Evolutionary conservation across 2,797 vertebrate genomes (phyloP), one percentile per base, ranked within the genome.

Genomic region (Cygnus olor): DNA sequence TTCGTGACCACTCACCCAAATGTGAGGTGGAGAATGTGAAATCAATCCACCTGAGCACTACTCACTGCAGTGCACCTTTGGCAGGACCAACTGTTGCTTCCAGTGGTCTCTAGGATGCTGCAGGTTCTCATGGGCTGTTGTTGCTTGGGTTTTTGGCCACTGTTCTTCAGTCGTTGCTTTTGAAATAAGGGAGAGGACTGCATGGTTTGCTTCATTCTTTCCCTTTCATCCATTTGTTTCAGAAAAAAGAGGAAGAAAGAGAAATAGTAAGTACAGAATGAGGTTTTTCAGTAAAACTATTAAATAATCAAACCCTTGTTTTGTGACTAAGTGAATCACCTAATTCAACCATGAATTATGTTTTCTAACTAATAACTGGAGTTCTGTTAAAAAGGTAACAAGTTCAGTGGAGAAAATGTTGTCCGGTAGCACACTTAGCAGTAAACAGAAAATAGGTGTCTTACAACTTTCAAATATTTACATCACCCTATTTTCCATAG

Each of bases 201-300:
- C 0, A 0, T 22, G 13, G 17, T 28, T 65, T 60, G 19, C 1
- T 3, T 58, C 76, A 56, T 70, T 3, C 4, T 63, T 61, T 80
- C 24, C 60, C 32, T 38, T 63, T 57, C 58, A 78, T 70, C 38
- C 36, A n/a, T 40, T 82, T 40, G 21, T 51, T 89, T 64, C 54
- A 47, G 58, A 47, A 74, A 65, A 44, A 65, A 40, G 40, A 65
- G 40, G 40, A 65, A 81, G 36, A 25, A 79, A 28, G 36, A 82
- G 34, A 65, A 80, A 10, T 64, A 71, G 32, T 10, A 82, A 77
- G 54, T 53, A 40, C 36, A 82, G 56, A 79, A 72, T 60, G 38
- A 82, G 27, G 12, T 56, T 82, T 89, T 89, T 82, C 73, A 72
- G 30, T 66, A 73, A 73, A 84, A 70, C 47, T 58, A 5, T 28